phyloP scores from a whole-genome alignment of 1,140 invertebrate genomes.

The Meloidogyne floridensis region DNA sequence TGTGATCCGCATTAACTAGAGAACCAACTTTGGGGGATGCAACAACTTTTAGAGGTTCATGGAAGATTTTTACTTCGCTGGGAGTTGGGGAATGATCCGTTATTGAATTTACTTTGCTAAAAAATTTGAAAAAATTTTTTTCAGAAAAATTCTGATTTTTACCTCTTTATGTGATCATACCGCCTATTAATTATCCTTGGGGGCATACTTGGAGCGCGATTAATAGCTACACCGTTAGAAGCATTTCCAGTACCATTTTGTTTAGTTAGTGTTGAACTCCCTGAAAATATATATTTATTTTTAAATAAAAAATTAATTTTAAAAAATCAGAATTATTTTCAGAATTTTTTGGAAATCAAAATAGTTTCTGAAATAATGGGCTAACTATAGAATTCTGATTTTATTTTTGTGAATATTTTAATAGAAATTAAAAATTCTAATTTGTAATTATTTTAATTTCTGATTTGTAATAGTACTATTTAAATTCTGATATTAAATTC shows the following conservation, averaged over 20 bases:
- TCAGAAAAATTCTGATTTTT: not conserved
- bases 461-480: too few species aligned
- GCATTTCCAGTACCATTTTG: not conserved
- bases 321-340: too few species aligned
- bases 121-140: not conserved
- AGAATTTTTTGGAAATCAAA: too few species aligned
- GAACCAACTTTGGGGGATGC: constrained; percentile 63
- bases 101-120: constrained; percentile 38
- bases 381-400: too few species aligned
- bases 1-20: constrained; percentile 59
- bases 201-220: constrained; percentile 16
- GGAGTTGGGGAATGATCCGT: constrained; percentile 35
- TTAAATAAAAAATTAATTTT: too few species aligned
- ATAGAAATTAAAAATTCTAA: too few species aligned
- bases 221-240: not conserved
- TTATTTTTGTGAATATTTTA: too few species aligned
- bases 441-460: too few species aligned
- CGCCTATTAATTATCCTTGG: constrained; percentile 14
- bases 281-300: not conserved
- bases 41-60: constrained; percentile 56
- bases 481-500: too few species aligned
- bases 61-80: constrained; percentile 41
- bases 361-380: too few species aligned
- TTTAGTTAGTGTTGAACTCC: not conserved
- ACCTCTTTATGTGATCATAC: constrained; percentile 27